These are phyloP conservation scores for Dreissena polymorpha DNA, from an alignment of 1,140 invertebrate genomes.

Conservation along the genomic window DNA sequence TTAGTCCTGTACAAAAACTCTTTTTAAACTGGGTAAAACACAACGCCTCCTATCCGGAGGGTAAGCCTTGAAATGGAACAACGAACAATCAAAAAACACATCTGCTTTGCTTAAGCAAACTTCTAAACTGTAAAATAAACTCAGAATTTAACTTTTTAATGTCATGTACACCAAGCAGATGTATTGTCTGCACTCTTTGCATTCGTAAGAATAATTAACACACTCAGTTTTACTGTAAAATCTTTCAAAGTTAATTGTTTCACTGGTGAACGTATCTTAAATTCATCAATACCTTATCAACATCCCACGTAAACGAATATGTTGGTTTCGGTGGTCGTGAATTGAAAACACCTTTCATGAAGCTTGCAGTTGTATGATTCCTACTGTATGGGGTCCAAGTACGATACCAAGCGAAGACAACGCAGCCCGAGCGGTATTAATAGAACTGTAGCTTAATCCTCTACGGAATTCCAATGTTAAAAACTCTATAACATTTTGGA, in stretches of 20 bases:
- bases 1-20: neutral
- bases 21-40: neutral
- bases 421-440: no score
- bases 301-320: constrained; percentile 16
- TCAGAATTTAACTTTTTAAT: no score
- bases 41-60: constrained; percentile 1
- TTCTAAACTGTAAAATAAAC: neutral
- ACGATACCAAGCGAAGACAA: no score
- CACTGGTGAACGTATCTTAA: neutral
- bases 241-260: neutral
- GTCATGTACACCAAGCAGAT: neutral
- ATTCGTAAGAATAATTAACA: neutral
- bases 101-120: neutral
- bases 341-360: constrained; percentile 32
- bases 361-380: neutral
- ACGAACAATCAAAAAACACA: neutral
- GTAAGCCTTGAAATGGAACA: neutral
- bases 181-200: neutral
- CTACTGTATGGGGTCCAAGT: no score
- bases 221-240: constrained; percentile 2
- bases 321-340: neutral
- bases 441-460: no score
- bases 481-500: no score
- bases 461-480: no score
- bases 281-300: neutral